Evolutionary conservation across 2,797 vertebrate genomes (phyloP), one percentile per base, ranked within the genome.

Genomic region (Parambassis ranga): DNA sequence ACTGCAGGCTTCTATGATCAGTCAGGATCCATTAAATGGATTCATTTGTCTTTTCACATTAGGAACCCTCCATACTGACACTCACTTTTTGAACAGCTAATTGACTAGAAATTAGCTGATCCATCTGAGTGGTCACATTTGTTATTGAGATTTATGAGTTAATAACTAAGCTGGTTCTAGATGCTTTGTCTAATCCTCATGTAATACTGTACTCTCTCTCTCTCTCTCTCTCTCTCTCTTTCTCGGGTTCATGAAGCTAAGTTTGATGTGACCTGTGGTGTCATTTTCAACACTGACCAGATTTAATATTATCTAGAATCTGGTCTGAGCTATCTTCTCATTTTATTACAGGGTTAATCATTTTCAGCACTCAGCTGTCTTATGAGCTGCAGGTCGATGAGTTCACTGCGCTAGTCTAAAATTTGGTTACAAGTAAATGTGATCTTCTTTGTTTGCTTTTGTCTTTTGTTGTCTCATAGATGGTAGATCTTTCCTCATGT

Each of bases 271-370:
- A 15, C 10, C 15, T 22, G 10, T 10, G 20, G 19, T 27, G 35
- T 49, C 27, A 47, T 37, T 33, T 60, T 51, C 41, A 57, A 46
- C 41, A 28, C 16, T 41, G 32, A 10, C 24, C 7, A 35, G 14
- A 41, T 38, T 32, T 33, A 30, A 70, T 60, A 37, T 55, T 37
- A 41, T 42, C 8, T 49, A 41, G 20, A 43, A 53, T n/a, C n/a
- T n/a, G n/a, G n/a, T n/a, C n/a, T n/a, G 33, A 57, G 37, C 15
- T 18, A 32, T 42, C 27, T 46, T 49, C 26, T 23, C 9, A 32
- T 65, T 57, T 61, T 51, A 51, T 59, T 5, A 32, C 35, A 59
- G 14, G 3, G 31, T 66, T 70, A 70, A 73, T 82, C 5, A 77
- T 62, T 53, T 57, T 18, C 50, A 37, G 11, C 28, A 20, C 27